A percentile compares a stretch with the other conserved stretches of the same genome.
Evolutionary conservation across 2,888 invertebrate species (phyloP).

Genomic region (Xestia rhomboidea): DNA sequence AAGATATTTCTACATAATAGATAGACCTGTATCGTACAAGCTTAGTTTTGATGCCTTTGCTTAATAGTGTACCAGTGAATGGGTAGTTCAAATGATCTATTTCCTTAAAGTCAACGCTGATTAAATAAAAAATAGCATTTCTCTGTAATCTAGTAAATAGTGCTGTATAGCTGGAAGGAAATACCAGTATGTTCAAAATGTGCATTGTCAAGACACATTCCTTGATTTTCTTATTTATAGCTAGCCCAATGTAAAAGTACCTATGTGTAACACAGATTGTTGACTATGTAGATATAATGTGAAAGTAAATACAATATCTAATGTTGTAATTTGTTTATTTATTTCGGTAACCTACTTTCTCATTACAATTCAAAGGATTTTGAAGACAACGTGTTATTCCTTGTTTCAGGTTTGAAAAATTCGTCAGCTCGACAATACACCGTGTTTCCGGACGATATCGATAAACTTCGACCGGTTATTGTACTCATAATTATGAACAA

Average conservation of each 20-base stretch:
- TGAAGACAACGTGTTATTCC: neutral
- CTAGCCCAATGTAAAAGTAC: slow-evolving; percentile 45
- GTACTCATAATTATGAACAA: too few relatives aligned
- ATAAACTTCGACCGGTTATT: too few relatives aligned
- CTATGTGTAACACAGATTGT: slow-evolving; percentile 43
- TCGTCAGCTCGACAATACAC: too few relatives aligned
- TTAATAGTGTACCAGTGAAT: slow-evolving; percentile 1
- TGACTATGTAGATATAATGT: slow-evolving; percentile 43
- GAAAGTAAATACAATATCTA: slow-evolving; percentile 59
- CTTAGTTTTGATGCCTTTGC: slow-evolving; percentile 13
- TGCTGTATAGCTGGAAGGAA: neutral
- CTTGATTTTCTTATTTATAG: slow-evolving; percentile 37
- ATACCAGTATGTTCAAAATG: slow-evolving; percentile 34
- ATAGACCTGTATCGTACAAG: neutral
- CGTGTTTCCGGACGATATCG: too few relatives aligned
- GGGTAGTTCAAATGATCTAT: slow-evolving; percentile 7
- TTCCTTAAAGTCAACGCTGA: neutral
- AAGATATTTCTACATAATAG: slow-evolving; percentile 5
- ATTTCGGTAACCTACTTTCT: neutral
- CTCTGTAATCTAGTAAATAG: slow-evolving; percentile 14
- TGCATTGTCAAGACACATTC: slow-evolving; percentile 56
- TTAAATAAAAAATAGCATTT: slow-evolving; percentile 18
- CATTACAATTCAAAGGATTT: neutral
- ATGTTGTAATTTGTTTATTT: slow-evolving; percentile 37
- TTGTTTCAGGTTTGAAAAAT: neutral